Base-by-base conservation (phyloP, 2,888 invertebrate genomes). In the Aproaerema taeniolella region DNA sequence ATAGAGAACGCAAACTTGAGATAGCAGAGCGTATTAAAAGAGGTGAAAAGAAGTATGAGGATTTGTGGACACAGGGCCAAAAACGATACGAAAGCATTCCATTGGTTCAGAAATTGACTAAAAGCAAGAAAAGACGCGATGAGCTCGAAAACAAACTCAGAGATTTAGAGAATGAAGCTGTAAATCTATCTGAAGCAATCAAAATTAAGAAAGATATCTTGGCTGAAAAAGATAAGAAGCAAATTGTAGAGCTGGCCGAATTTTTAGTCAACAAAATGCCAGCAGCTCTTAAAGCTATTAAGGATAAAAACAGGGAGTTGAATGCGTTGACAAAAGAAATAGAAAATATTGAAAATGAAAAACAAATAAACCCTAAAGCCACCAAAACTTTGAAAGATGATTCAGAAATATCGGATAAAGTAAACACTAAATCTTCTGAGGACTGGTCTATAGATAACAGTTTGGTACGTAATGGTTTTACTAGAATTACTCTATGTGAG, bases 31-130 rank as follows among this genome's bases (percentile, higher is more conserved):
- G 69, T 29, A 55, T 71, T 2, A 49, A 55, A 15, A 51, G 46
- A 5, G 70, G 70, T 7, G 67, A 68, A 49, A 69, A 65, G 31
- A 79, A 71, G 50, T 79, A 80, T 47, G 77, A 83, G 50, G 51
- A 63, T 1, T 39, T 75, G 10, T 82, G 85, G 83, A 13, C 58
- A 20, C 49, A 58, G 38, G 58, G 67, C 38, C 78, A 81, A 52
- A 56, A 46, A 20, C 58, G 71, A 53, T 80, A 66, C 46, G 78
- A 83, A 55, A 77, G 63, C 42, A 63, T 81, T 39, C 71, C 71
- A 20, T 66, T 60, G 36, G 70, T 81, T n/a, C 63, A 76, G 52
- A 65, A 63, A 35, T 54, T 67, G 42, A 43, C 72, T 0, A 45
- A 64, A 38, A 52, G 52, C 9, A 58, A 48, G 43, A 61, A 65